These are phyloP conservation scores for Nasonia giraulti DNA, from an alignment of 1,140 invertebrate genomes.

Conservation along the genomic window DNA sequence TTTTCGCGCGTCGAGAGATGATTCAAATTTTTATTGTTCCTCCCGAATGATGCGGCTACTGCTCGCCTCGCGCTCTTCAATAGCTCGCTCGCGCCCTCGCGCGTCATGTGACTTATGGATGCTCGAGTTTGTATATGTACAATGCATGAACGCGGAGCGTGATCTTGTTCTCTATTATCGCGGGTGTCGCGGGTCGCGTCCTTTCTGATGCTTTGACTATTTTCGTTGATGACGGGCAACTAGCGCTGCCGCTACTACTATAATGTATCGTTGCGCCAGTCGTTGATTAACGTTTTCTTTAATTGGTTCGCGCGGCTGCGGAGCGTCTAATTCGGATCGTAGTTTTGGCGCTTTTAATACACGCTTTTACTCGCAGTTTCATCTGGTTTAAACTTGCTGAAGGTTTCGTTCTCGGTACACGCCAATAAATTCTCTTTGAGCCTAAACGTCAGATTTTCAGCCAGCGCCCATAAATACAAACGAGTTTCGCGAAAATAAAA, in stretches of 20 bases:
- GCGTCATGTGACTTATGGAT: constrained; percentile 3
- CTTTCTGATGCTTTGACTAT: constrained; percentile 10
- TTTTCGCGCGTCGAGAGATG: constrained; percentile 30
- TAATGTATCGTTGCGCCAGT: background rate
- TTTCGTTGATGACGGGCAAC: constrained; percentile 2
- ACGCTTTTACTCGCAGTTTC: too few species aligned
- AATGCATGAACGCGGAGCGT: background rate
- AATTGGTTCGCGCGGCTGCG: background rate
- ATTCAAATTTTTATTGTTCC: constrained; percentile 50
- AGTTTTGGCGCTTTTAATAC: too few species aligned
- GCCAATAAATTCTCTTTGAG: background rate
- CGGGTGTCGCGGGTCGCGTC: background rate
- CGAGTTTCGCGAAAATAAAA: background rate
- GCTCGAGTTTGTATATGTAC: background rate
- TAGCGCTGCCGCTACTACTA: background rate
- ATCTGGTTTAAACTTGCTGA: background rate
- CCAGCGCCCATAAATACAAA: background rate
- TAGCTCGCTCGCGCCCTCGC: constrained; percentile 24
- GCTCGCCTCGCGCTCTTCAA: constrained; percentile 32
- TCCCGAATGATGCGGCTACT: background rate
- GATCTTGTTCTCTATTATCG: constrained; percentile 20
- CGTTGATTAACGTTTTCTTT: background rate
- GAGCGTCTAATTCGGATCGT: too few species aligned
- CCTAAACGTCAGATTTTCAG: background rate
- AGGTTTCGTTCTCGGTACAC: background rate